Percentiles rank a stretch among this genome's conserved stretches.
These are phyloP conservation scores for Palythoa heliodiscus DNA, from an alignment of 92 coral and sea anemone genomes.

Conservation along the genomic window DNA sequence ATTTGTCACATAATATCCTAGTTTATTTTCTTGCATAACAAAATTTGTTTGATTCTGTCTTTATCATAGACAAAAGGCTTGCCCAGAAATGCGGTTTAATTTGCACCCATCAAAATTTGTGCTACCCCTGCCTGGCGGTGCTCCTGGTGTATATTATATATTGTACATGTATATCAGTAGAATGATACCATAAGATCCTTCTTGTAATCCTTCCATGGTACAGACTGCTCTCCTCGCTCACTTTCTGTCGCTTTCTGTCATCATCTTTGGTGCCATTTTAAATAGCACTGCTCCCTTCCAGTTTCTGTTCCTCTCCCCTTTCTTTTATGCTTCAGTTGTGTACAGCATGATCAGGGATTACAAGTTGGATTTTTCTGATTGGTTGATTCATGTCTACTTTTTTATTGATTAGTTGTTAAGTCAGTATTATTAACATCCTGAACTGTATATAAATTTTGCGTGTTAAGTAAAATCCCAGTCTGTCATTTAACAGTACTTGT, in stretches of 20 bases:
- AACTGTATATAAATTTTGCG: not conserved
- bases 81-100: not conserved
- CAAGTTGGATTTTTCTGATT: not conserved
- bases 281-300: too few relatives aligned
- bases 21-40: not conserved
- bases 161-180: not conserved
- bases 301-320: too few relatives aligned
- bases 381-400: not conserved
- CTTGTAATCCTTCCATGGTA: not conserved
- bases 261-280: too few relatives aligned
- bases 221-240: not conserved
- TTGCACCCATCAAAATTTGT: not conserved
- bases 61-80: not conserved
- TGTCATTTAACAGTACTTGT: not conserved
- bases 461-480: not conserved
- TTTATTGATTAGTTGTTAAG: not conserved
- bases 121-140: not conserved
- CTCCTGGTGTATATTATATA: not conserved
- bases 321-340: not conserved
- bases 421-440: not conserved
- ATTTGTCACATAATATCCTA: not conserved
- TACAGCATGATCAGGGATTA: not conserved
- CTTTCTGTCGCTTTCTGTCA: too few relatives aligned
- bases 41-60: not conserved
- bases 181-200: not conserved